Conservation (phyloP, 2,888 invertebrate species). For the Drosophila quinaria region DNA sequence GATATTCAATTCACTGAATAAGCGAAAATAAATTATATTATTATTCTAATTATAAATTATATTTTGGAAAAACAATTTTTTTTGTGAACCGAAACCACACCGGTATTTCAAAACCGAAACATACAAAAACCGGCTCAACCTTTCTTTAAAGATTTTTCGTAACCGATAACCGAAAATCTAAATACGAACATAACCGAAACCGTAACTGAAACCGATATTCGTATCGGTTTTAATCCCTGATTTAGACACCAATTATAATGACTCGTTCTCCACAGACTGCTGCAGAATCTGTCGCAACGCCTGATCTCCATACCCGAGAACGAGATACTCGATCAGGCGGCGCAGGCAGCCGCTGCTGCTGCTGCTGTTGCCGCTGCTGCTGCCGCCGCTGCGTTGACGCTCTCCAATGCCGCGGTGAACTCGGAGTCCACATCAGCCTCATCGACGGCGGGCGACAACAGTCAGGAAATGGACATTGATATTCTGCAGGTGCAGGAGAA, state of each 20-base stretch:
- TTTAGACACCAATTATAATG: background rate
- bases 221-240: too few species aligned
- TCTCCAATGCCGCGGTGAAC: constrained; percentile 70
- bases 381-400: constrained; percentile 77
- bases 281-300: constrained; percentile 87
- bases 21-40: too few species aligned
- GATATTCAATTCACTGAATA: too few species aligned
- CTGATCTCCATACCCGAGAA: constrained; percentile 87
- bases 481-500: constrained; percentile 87
- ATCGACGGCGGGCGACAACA: constrained; percentile 78
- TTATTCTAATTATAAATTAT: too few species aligned
- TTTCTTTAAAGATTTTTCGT: too few species aligned
- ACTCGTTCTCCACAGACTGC: constrained; percentile 84
- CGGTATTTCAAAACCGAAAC: too few species aligned
- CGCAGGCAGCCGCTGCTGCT: constrained; percentile 84
- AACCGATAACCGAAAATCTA: too few species aligned
- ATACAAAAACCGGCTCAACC: too few species aligned
- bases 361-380: constrained; percentile 82
- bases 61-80: too few species aligned
- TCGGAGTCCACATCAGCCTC: constrained; percentile 68
- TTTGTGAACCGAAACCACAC: too few species aligned
- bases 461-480: constrained; percentile 87
- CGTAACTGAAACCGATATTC: too few species aligned
- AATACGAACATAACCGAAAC: too few species aligned
- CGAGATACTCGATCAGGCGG: constrained; percentile 87